Conservation (phyloP, 2,888 invertebrate species). For the Stenotaenia linearis region DNA sequence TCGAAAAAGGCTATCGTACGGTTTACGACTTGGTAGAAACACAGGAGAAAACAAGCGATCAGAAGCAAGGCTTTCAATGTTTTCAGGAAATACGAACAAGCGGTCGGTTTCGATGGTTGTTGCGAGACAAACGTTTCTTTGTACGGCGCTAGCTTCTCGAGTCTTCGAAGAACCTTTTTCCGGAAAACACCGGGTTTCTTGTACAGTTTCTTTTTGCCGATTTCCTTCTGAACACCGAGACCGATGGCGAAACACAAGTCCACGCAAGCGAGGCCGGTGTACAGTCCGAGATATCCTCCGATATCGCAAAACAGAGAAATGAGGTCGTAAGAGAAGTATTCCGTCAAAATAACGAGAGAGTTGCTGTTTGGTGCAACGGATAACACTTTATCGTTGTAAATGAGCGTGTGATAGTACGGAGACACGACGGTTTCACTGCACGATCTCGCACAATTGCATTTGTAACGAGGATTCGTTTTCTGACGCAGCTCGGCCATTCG, state of each 20-base stretch:
- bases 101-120: no score
- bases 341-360: neutral
- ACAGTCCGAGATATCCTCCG: neutral
- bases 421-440: neutral
- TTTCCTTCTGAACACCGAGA: neutral
- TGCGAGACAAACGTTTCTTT: neutral
- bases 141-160: neutral
- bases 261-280: neutral
- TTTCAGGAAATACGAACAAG: neutral
- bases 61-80: neutral
- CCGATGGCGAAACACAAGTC: neutral
- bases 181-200: neutral
- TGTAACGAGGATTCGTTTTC: neutral
- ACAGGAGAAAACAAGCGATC: no score
- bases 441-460: neutral
- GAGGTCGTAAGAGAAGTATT: neutral
- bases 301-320: neutral
- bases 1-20: no score
- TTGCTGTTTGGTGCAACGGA: neutral
- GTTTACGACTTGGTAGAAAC: no score
- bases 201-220: neutral
- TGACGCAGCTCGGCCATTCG: neutral
- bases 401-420: neutral
- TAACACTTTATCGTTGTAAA: neutral
- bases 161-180: neutral